Evolutionary conservation across 2,888 invertebrate genomes (phyloP).

Genomic region (Pediacus dermestoides): DNA sequence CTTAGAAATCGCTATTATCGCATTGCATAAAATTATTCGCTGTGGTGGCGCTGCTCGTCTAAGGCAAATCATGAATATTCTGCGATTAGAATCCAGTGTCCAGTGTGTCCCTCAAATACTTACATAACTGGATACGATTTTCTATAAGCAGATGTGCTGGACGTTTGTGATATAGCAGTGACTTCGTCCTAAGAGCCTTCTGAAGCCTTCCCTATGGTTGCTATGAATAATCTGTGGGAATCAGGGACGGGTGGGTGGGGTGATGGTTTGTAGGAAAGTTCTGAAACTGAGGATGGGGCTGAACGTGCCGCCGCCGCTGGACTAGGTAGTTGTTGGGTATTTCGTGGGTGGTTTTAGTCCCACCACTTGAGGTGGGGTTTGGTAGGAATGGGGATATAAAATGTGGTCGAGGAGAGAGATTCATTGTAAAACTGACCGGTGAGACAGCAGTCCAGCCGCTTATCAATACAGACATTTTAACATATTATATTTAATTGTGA

Average conservation of each 20-base stretch:
- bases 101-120: conserved; percentile 44
- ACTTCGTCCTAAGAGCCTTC: conserved; percentile 81
- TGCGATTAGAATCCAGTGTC: conserved; percentile 64
- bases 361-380: no score
- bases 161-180: conserved; percentile 70
- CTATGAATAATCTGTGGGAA: conserved; percentile 44
- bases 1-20: conserved; percentile 55
- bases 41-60: conserved; percentile 50
- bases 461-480: no score
- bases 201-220: conserved; percentile 46
- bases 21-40: conserved; percentile 52
- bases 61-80: conserved; percentile 56
- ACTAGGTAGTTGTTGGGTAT: conserved; percentile 18
- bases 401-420: no score
- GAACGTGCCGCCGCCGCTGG: conserved; percentile 29
- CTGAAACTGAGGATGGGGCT: no score
- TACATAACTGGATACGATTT: conserved; percentile 59
- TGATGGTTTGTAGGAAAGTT: conserved; percentile 30
- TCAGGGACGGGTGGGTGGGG: conserved; percentile 38
- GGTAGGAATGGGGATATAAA: no score
- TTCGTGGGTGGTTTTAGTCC: no score
- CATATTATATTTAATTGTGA: no score
- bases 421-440: no score
- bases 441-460: no score
- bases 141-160: conserved; percentile 81